Base-by-base conservation (phyloP, 2,888 invertebrate genomes). In the Amblyjoppa proteus region DNA sequence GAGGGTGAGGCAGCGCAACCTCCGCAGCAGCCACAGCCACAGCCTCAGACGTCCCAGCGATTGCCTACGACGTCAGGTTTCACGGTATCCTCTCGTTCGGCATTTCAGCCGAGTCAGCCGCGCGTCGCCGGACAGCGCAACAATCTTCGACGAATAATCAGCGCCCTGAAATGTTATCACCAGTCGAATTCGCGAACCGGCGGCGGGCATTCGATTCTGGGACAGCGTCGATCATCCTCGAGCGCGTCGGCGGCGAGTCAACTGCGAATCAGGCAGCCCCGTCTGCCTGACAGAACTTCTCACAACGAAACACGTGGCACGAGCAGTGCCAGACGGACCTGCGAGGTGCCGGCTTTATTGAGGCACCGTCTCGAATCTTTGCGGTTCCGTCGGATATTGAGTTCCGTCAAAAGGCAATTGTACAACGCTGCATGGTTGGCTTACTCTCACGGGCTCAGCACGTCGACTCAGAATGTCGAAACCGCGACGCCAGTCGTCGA, bases 81-180 rank as follows among this genome's bases (percentile, higher is more conserved):
- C 64, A 92, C 92, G 4, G 89, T 93, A 16, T 92, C 93, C 3
- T 91, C 90, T 13, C 90, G 90, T 5, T 94, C 94, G 3, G 94
- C 94, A 2, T 94, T 94, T 87, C 92, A 94, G 53, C 93, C 94
- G 1, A 92, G 92, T 49, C 87, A 89, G 58, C 89, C 90, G 4
- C 88, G 89, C 20, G 78, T 74, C 38, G 25, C 5, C 28, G 20
- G 56, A 11, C 79, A 51, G 4, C 77, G 20, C 25, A 53, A 11
- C 13, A 9, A 31, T 4, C 70, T 38, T 25, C 41, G 41, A 20
- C 41, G 28, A 6, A 51, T 70, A 45, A 20, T 16, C 13, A 34
- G 13, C 28, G 58, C 34, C 11, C 1, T 64, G n/a, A 73, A 66
- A 49, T 31, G 41, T 28, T 7, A 56, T 20, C 16, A 45, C 13